Conservation (phyloP, 2,797 vertebrate genomes). For the Telmatherina bonti region DNA sequence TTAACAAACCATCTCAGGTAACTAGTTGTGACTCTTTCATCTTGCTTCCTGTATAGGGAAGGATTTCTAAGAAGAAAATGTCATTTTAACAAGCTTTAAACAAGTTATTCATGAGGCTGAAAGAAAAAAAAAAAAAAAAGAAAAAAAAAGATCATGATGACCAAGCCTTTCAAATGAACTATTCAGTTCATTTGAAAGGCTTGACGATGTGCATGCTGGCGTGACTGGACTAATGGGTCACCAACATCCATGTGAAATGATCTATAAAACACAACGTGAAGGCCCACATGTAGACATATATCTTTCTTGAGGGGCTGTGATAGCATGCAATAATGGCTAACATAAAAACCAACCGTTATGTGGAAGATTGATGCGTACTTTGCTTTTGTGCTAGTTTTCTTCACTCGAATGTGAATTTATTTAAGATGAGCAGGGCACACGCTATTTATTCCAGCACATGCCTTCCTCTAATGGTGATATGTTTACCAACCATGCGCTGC, state of each 20-base stretch:
- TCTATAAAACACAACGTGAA: not conserved
- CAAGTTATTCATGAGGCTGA: conserved; percentile 46
- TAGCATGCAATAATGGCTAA: not conserved
- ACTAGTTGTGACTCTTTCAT: not conserved
- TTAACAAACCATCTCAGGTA: conserved; percentile 48
- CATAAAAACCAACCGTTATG: not conserved
- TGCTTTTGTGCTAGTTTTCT: not conserved
- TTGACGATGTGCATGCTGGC: conserved; percentile 8
- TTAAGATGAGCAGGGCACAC: not conserved
- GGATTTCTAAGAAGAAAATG: conserved; percentile 50
- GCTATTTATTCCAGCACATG: conserved; percentile 1
- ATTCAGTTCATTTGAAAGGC: conserved; percentile 24
- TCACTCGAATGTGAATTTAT: not conserved
- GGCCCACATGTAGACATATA: not conserved
- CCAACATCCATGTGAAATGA: not conserved
- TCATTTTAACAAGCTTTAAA: conserved; percentile 60
- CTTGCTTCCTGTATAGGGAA: conserved; percentile 27
- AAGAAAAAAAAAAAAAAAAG: no score
- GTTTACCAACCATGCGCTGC: conserved; percentile 12
- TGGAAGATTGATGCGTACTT: not conserved
- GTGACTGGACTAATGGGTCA: not conserved
- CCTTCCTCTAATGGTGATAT: not conserved
- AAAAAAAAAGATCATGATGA: conserved; percentile 53
- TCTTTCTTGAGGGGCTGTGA: not conserved
- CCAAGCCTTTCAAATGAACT: conserved; percentile 35